These are phyloP conservation scores for Calidris pygmaea DNA, from an alignment of 2,113 vertebrate genomes.

Conservation along the genomic window DNA sequence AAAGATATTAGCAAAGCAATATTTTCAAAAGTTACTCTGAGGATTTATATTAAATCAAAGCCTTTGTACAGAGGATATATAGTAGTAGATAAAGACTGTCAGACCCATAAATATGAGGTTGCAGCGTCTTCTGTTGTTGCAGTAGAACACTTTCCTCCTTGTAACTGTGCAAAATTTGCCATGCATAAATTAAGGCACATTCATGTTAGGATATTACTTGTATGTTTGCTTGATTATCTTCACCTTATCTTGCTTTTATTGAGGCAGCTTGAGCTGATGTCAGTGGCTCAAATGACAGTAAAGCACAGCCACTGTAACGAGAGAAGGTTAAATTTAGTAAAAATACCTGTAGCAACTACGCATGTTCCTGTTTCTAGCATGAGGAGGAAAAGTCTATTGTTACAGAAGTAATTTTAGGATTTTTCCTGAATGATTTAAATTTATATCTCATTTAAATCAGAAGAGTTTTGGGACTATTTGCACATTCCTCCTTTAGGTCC, in stretches of 20 bases:
- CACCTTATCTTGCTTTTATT: neutral
- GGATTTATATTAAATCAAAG: neutral
- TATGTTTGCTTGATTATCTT: neutral
- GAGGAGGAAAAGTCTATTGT: neutral
- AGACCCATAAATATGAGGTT: neutral
- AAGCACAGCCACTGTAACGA: conserved; percentile 74
- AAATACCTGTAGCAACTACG: neutral
- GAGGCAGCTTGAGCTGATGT: neutral
- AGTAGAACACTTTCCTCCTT: neutral
- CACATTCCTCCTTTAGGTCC: neutral
- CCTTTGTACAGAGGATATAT: neutral
- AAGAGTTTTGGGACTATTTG: neutral
- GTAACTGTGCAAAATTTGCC: neutral
- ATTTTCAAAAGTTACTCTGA: neutral
- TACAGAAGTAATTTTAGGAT: neutral
- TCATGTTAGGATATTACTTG: neutral
- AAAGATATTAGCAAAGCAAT: neutral
- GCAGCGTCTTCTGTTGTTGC: neutral
- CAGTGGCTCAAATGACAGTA: conserved; percentile 69
- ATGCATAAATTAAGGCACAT: conserved; percentile 10
- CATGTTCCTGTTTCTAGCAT: neutral
- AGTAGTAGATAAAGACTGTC: neutral
- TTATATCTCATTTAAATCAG: neutral
- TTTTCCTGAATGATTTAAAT: neutral
- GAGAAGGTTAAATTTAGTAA: neutral